A percentile compares a stretch with the other conserved stretches of the same genome.
Conservation (phyloP, 2,113 vertebrate genomes). For the Acrocephalus kingi region DNA sequence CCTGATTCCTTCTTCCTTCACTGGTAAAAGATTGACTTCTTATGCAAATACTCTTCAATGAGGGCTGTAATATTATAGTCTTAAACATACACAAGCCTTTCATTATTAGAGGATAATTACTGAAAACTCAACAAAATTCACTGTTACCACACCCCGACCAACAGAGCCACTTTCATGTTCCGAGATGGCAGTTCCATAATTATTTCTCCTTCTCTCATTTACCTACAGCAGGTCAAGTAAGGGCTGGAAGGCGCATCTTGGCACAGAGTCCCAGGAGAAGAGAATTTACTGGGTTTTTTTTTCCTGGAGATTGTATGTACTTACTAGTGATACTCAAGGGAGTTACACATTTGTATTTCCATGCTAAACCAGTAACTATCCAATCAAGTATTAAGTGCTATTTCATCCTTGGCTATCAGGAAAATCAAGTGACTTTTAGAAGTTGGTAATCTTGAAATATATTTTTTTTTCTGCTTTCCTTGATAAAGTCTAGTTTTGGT, state of each 20-base stretch:
- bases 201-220: background rate
- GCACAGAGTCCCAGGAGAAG: background rate
- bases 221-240: slow-evolving; percentile 35
- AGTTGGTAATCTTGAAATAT: background rate
- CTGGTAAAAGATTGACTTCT: slow-evolving; percentile 21
- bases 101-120: slow-evolving; percentile 22
- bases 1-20: background rate
- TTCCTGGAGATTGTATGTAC: slow-evolving; percentile 4
- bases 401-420: slow-evolving; percentile 21
- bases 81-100: background rate
- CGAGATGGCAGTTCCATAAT: background rate
- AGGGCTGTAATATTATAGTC: background rate
- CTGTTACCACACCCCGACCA: background rate
- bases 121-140: slow-evolving; percentile 27
- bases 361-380: slow-evolving; percentile 28
- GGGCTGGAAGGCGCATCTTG: background rate
- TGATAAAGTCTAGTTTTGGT: background rate
- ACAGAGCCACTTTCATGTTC: background rate
- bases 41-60: background rate
- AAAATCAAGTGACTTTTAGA: background rate
- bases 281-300: background rate
- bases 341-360: slow-evolving; percentile 31
- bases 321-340: slow-evolving; percentile 21
- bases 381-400: slow-evolving; percentile 1
- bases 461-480: background rate